These are phyloP conservation scores for Crypturellus tataupa DNA, from an alignment of 2,797 vertebrate genomes.

Conservation along the genomic window DNA sequence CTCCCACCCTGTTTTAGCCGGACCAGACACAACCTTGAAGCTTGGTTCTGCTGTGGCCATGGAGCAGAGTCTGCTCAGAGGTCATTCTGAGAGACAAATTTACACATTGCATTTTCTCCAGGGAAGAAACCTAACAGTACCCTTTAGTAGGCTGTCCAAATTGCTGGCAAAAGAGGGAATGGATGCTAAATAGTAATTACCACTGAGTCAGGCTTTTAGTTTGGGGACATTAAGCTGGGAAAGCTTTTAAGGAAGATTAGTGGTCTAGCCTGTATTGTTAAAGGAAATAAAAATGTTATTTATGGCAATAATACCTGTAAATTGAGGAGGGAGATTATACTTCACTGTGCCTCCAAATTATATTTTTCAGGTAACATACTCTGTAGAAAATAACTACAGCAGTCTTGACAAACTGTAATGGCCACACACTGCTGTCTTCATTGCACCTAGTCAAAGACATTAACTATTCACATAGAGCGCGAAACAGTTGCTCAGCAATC, in stretches of 20 bases:
- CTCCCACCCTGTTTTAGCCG: neutral
- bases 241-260: constrained; percentile 5
- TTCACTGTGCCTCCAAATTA: neutral
- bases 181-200: neutral
- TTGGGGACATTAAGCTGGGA: neutral
- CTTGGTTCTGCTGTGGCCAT: neutral
- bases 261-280: neutral
- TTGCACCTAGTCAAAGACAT: neutral
- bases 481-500: neutral
- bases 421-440: neutral
- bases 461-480: neutral
- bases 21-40: neutral
- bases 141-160: neutral
- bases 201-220: neutral
- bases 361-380: neutral
- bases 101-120: neutral
- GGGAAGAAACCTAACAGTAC: neutral
- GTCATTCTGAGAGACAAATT: neutral
- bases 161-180: constrained; percentile 10
- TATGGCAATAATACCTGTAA: neutral
- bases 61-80: neutral
- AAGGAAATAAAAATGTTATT: neutral
- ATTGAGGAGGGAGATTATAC: neutral
- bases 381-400: neutral
- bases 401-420: neutral